phyloP scores from a whole-genome alignment of 2,113 vertebrate species.

The Terrapene triunguis region DNA sequence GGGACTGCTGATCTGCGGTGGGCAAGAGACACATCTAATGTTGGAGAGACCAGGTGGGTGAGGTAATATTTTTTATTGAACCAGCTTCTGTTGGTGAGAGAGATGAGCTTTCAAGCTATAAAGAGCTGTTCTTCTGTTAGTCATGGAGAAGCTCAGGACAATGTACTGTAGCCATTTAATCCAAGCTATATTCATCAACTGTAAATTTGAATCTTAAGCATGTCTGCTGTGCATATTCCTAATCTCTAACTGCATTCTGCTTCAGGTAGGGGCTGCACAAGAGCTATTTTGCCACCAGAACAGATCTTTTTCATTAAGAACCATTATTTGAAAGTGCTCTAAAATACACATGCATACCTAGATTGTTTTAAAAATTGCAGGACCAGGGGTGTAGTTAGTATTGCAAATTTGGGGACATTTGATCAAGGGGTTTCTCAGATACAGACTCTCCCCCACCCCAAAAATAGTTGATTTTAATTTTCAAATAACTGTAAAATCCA shows the following conservation, averaged over 20 bases:
- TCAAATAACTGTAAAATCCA: accelerated
- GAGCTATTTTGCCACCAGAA: neutral
- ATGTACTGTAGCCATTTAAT: too few species aligned
- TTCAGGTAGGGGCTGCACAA: neutral
- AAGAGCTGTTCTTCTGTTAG: too few species aligned
- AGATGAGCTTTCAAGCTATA: too few species aligned
- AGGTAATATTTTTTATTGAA: too few species aligned
- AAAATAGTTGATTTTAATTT: neutral
- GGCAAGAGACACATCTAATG: too few species aligned
- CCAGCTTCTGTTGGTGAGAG: too few species aligned
- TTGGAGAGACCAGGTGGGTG: too few species aligned
- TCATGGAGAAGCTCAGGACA: too few species aligned
- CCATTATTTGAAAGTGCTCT: neutral
- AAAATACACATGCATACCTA: neutral
- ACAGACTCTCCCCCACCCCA: neutral
- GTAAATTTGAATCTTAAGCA: neutral
- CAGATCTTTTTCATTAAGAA: neutral
- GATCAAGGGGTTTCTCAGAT: neutral
- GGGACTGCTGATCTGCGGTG: too few species aligned
- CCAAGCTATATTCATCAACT: neutral
- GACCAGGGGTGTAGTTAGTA: neutral
- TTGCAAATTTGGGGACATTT: accelerated
- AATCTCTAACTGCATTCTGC: neutral
- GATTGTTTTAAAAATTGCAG: neutral
- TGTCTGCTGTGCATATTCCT: neutral